Evolutionary conservation across 2,888 invertebrate species (phyloP), one percentile per base, ranked within the genome.

Genomic region (Drosophila quasianomalipes): DNA sequence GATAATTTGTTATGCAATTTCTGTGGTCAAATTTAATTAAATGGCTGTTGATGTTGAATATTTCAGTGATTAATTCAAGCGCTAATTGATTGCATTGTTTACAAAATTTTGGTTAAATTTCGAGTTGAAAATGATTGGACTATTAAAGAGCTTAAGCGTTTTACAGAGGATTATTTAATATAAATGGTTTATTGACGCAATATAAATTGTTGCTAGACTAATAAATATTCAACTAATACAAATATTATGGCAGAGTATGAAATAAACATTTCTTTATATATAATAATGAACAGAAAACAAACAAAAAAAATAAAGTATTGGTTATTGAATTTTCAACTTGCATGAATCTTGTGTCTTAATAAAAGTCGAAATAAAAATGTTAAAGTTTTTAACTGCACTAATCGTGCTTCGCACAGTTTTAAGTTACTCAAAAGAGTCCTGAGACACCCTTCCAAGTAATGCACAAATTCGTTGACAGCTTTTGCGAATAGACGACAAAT

Each of bases 401-500:
- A 78, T 76, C 78, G 78, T 80, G 81, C 67, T 80, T 76, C 62
- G 52, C 67, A 26, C 41, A 67, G 31, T 71, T 71, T 64, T 49
- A 33, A 47, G 72, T 61, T 76, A 76, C 72, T 80, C 80, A 76
- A 59, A 31, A 51, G 39, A 61, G 65, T 59, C 39, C 28, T 22
- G 41, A 52, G 58, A 63, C 39, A 68, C 58, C 28, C 60, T 69
- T 76, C 51, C 53, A 68, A 74, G 74, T 74, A 79, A 62, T 79
- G 69, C 69, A 54, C 55, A 64, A 63, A 79, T 68, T 64, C 70
- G 80, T 70, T 79, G 70, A 78, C 70, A 78, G 80, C 70, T 67
- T 79, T 66, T 68, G 54, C 55, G 74, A 69, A 76, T 74, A 61
- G 70, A 62, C 61, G 79, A 79, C 74, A 78, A 79, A 79, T 75